These are phyloP conservation scores for Cyanoderma ruficeps DNA, from an alignment of 2,113 vertebrate genomes.

Conservation along the genomic window DNA sequence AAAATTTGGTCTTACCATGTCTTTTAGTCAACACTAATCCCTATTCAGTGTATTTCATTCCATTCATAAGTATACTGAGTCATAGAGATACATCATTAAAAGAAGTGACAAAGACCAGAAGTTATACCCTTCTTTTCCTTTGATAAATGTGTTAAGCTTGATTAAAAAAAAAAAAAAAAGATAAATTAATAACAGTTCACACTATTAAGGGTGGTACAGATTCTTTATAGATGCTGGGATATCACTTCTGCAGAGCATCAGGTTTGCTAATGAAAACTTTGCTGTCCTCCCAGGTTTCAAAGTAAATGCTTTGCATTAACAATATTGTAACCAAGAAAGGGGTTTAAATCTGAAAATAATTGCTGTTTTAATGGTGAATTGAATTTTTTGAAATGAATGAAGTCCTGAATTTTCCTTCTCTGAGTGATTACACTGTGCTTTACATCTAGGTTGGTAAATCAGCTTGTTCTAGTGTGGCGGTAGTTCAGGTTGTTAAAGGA, in stretches of 20 bases:
- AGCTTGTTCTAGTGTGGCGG: background rate
- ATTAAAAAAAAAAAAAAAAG: background rate
- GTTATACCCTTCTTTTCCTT: background rate
- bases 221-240: background rate
- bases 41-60: background rate
- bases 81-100: background rate
- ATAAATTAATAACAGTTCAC: background rate
- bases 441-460: constrained; percentile 17
- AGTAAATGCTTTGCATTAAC: background rate
- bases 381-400: background rate
- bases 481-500: constrained; percentile 32
- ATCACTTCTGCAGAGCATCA: background rate
- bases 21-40: constrained; percentile 20
- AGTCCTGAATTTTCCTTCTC: constrained; percentile 8
- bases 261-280: constrained; percentile 21
- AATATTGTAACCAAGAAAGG: background rate
- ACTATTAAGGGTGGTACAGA: background rate
- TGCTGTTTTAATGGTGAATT: background rate
- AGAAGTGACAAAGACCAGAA: background rate
- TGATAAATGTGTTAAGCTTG: background rate
- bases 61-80: background rate
- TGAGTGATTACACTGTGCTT: constrained; percentile 6
- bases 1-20: background rate
- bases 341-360: background rate
- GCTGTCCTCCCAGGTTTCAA: constrained; percentile 17